phyloP scores from a whole-genome alignment of 2,888 invertebrate species.

The Sinohyriopsis cumingii region DNA sequence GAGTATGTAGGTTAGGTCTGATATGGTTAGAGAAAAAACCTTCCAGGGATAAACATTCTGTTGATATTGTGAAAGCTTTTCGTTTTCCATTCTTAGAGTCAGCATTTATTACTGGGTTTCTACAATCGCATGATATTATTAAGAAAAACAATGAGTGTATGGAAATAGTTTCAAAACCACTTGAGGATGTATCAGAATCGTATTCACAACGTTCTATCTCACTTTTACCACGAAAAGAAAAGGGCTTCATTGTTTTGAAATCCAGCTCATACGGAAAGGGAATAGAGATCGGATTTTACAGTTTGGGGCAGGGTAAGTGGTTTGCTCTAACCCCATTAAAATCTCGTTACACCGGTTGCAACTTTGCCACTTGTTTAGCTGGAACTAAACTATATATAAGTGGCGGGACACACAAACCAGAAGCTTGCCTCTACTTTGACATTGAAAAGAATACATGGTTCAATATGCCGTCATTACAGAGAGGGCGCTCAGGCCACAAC shows the following conservation, averaged over 20 bases:
- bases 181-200: constrained; percentile 6
- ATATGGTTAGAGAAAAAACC: constrained; percentile 75
- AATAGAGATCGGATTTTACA: constrained; percentile 47
- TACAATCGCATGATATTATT: constrained; percentile 9
- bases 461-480: constrained; percentile 28
- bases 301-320: constrained; percentile 45
- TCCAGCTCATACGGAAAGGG: constrained; percentile 29
- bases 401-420: constrained; percentile 46
- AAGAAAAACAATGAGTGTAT: constrained; percentile 7
- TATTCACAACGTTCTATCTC: not conserved
- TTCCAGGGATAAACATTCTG: constrained; percentile 6
- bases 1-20: constrained; percentile 82
- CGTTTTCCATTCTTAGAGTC: constrained; percentile 19
- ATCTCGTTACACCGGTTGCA: constrained; percentile 39
- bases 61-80: constrained; percentile 16
- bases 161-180: constrained; percentile 13
- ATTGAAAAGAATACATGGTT: constrained; percentile 34
- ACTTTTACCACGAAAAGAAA: constrained; percentile 29
- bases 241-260: constrained; percentile 31
- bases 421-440: constrained; percentile 39
- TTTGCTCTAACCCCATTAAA: constrained; percentile 39
- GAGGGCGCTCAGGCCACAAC: constrained; percentile 45
- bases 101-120: constrained; percentile 9
- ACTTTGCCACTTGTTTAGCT: constrained; percentile 43
- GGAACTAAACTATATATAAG: constrained; percentile 47